A percentile compares a stretch with the other conserved stretches of the same genome.
Evolutionary conservation across 2,797 vertebrate species (phyloP).

Genomic region (Clarias platycephalus): DNA sequence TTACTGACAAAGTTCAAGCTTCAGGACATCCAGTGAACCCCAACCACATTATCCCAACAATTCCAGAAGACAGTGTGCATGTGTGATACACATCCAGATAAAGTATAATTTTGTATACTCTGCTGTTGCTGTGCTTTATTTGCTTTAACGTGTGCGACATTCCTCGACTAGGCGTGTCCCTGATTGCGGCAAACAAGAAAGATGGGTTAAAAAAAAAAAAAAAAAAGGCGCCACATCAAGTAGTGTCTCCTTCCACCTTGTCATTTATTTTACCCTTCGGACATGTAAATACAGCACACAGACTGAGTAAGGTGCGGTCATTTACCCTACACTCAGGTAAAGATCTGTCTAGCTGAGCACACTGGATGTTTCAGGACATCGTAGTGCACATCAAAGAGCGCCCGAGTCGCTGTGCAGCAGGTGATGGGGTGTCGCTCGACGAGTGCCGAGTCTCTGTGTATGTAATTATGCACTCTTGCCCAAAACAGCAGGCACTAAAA

Average conservation of each 20-base stretch:
- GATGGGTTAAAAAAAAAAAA: not conserved
- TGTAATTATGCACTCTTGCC: slow-evolving; percentile 61
- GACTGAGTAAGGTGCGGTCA: slow-evolving; percentile 12
- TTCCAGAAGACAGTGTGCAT: not conserved
- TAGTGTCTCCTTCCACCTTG: slow-evolving; percentile 22
- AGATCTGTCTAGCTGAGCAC: not conserved
- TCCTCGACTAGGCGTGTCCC: slow-evolving; percentile 44
- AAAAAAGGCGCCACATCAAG: slow-evolving; percentile 76
- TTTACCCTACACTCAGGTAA: slow-evolving; percentile 4
- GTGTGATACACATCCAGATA: not conserved
- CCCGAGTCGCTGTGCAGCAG: slow-evolving; percentile 24
- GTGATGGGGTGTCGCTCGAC: slow-evolving; percentile 53
- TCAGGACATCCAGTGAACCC: not conserved
- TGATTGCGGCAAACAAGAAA: slow-evolving; percentile 44
- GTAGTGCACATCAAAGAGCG: slow-evolving; percentile 16
- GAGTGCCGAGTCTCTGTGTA: slow-evolving; percentile 44
- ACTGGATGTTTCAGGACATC: slow-evolving; percentile 7
- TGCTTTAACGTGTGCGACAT: slow-evolving; percentile 56
- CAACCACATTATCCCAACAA: not conserved
- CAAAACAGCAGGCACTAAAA: slow-evolving; percentile 44
- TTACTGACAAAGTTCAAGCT: not conserved
- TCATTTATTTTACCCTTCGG: slow-evolving; percentile 51
- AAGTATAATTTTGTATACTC: slow-evolving; percentile 30
- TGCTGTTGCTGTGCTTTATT: slow-evolving; percentile 56
- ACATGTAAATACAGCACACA: slow-evolving; percentile 55